Conservation (phyloP, 2,797 vertebrate genomes). For the Sebastes trivittatus region DNA sequence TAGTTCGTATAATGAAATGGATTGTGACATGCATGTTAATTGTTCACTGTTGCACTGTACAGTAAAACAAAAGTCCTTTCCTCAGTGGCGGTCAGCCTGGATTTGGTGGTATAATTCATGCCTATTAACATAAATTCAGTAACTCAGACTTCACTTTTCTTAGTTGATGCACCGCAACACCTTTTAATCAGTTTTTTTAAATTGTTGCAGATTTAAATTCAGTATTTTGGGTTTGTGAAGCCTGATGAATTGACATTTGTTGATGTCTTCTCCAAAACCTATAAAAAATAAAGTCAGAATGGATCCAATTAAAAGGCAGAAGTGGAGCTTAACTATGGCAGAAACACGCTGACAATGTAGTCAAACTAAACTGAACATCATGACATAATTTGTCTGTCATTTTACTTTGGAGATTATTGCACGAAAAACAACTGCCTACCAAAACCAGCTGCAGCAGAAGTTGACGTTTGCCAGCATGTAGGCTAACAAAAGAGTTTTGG, state of each 20-base stretch:
- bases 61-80: conserved; percentile 48
- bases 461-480: too few relatives aligned
- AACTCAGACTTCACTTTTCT: not conserved
- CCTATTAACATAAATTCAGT: not conserved
- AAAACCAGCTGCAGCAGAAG: too few relatives aligned
- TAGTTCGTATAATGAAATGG: conserved; percentile 58
- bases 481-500: too few relatives aligned
- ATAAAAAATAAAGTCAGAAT: not conserved
- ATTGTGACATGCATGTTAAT: conserved; percentile 67
- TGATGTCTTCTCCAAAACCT: not conserved
- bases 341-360: not conserved
- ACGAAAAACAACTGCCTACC: too few relatives aligned
- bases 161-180: not conserved
- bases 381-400: too few relatives aligned
- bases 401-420: too few relatives aligned
- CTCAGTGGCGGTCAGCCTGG: conserved; percentile 9
- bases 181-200: not conserved
- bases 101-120: not conserved
- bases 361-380: not conserved
- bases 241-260: not conserved
- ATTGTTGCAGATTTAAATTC: not conserved
- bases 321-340: not conserved
- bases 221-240: not conserved
- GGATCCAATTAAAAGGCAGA: not conserved
- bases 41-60: conserved; percentile 39